These are phyloP conservation scores for Drosophila formosana DNA, from an alignment of 2,888 invertebrate species.

Conservation along the genomic window DNA sequence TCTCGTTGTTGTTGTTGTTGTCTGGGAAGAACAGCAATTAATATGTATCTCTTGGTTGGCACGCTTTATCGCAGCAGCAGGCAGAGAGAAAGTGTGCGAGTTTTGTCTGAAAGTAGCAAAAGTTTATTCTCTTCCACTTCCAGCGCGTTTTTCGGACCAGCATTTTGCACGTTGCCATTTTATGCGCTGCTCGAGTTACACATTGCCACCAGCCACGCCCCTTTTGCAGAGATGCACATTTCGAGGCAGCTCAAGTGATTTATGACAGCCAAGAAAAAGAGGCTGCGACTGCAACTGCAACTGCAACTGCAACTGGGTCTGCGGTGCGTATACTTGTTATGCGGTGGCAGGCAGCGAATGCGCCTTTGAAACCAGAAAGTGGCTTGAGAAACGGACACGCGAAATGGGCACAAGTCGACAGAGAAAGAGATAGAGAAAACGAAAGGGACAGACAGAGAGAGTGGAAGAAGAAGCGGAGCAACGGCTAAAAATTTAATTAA, in stretches of 20 bases:
- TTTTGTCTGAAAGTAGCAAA: conserved; percentile 29
- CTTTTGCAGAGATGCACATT: conserved; percentile 40
- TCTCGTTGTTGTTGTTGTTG: conserved; percentile 33
- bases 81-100: conserved; percentile 1
- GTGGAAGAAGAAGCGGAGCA: conserved; percentile 7
- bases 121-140: conserved; percentile 21
- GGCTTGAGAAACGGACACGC: conserved; percentile 55
- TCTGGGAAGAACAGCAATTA: conserved; percentile 67
- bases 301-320: conserved; percentile 3
- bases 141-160: conserved; percentile 22
- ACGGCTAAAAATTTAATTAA: conserved; percentile 75
- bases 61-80: conserved; percentile 60
- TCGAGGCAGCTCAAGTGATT: conserved; percentile 67
- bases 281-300: not conserved
- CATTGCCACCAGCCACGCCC: conserved; percentile 36
- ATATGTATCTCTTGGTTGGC: conserved; percentile 78
- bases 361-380: conserved; percentile 50
- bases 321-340: conserved; percentile 70
- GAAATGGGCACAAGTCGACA: conserved; percentile 34
- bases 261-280: conserved; percentile 55
- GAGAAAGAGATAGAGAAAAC: not conserved
- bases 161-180: conserved; percentile 46
- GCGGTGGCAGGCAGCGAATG: conserved; percentile 41
- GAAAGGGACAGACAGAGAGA: conserved; percentile 2
- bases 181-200: conserved; percentile 44